Percentiles rank a stretch among this genome's conserved stretches.
Conservation (phyloP, 1,140 invertebrate species). For the Drosophila melanogaster region DNA sequence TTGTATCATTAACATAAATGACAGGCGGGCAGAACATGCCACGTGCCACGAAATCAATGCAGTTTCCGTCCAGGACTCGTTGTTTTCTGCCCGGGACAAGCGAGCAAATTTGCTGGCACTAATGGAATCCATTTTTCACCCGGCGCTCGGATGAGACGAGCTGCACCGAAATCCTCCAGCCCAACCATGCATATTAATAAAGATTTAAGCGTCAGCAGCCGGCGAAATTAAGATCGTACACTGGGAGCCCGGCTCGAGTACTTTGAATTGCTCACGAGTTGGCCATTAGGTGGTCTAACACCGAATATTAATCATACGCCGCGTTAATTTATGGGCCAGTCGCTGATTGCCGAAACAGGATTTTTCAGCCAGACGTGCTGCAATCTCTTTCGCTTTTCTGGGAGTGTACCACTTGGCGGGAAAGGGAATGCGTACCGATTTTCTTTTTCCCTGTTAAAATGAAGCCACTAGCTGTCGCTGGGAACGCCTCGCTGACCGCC, state of each 20-base stretch:
- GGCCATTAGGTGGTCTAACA: constrained; percentile 75
- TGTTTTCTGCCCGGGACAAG: constrained; percentile 28
- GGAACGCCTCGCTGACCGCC: constrained; percentile 67
- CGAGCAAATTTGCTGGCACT: constrained; percentile 67
- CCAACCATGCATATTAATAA: constrained; percentile 74
- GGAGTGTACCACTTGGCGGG: constrained; percentile 29
- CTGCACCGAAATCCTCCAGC: constrained; percentile 40
- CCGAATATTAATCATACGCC: constrained; percentile 77
- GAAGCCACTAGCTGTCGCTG: constrained; percentile 48
- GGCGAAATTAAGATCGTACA: constrained; percentile 67
- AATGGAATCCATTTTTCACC: constrained; percentile 72
- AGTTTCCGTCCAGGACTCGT: constrained; percentile 26
- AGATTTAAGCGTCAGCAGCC: constrained; percentile 64
- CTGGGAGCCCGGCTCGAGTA: constrained; percentile 44
- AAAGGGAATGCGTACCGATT: constrained; percentile 16
- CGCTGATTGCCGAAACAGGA: constrained; percentile 52
- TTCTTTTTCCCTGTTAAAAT: constrained; percentile 45
- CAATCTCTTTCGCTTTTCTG: constrained; percentile 46
- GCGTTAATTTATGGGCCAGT: constrained; percentile 67
- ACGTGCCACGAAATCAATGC: constrained; percentile 74
- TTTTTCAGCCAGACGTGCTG: constrained; percentile 60
- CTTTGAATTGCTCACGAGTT: constrained; percentile 65
- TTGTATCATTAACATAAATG: constrained; percentile 74
- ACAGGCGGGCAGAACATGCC: constrained; percentile 53
- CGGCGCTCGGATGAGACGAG: constrained; percentile 37